Conservation (phyloP, 2,113 vertebrate genomes). For the Falco punctatus region DNA sequence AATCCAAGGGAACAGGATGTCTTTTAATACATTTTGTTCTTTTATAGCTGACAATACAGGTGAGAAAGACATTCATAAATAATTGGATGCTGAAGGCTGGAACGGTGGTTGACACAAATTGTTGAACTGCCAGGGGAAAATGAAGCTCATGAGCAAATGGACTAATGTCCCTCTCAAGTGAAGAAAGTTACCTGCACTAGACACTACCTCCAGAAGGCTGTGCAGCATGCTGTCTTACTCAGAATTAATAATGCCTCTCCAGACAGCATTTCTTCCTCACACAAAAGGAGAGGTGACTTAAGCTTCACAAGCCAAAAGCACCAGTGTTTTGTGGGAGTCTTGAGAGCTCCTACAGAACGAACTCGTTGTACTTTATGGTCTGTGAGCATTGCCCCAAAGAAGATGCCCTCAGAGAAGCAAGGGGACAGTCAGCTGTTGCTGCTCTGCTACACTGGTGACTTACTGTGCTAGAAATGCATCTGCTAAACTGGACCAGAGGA, state of each 20-base stretch:
- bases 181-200: neutral
- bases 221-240: neutral
- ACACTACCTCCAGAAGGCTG: neutral
- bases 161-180: neutral
- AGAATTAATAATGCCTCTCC: neutral
- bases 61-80: neutral
- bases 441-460: neutral
- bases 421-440: neutral
- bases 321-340: neutral
- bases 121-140: neutral
- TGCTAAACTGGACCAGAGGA: neutral
- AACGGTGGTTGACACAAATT: neutral
- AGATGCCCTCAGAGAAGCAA: neutral
- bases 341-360: neutral
- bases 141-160: neutral
- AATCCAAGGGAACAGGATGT: constrained; percentile 6
- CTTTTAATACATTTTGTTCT: neutral
- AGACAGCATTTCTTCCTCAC: neutral
- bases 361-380: neutral
- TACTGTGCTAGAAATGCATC: neutral
- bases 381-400: neutral
- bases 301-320: neutral
- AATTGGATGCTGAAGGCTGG: neutral
- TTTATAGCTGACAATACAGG: neutral
- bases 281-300: neutral